phyloP scores from a whole-genome alignment of 1,140 invertebrate species.

The Araneus ventricosus region DNA sequence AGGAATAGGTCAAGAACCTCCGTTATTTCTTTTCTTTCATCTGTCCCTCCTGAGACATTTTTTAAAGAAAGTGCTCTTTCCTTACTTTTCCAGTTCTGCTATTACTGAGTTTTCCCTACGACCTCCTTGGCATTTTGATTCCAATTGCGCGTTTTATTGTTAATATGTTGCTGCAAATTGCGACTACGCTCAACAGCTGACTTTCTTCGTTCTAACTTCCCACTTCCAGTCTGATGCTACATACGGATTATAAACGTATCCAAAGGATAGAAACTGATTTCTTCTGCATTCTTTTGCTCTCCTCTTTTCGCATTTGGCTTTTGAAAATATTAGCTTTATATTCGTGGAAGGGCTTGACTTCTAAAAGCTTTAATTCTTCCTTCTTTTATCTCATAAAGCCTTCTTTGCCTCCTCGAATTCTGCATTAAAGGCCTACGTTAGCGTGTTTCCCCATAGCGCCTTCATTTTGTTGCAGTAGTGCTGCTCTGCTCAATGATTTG shows the following conservation, averaged over 20 bases:
- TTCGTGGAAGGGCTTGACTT: constrained; percentile 40
- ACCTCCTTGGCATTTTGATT: neutral
- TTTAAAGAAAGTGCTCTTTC: neutral
- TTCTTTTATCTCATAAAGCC: neutral
- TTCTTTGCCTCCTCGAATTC: neutral
- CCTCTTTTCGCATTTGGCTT: constrained; percentile 64
- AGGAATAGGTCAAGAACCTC: neutral
- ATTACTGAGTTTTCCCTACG: too few relatives aligned
- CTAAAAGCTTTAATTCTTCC: neutral
- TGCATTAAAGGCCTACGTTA: constrained; percentile 37
- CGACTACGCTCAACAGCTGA: neutral
- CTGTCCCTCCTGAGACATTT: neutral
- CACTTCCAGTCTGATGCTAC: neutral
- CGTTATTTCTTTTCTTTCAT: neutral
- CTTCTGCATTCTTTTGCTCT: constrained; percentile 57
- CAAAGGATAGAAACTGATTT: constrained; percentile 61
- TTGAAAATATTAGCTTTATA: constrained; percentile 57
- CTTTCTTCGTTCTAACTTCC: constrained; percentile 11
- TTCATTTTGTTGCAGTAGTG: constrained; percentile 10
- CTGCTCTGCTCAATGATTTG: neutral
- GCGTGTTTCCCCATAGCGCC: constrained; percentile 21
- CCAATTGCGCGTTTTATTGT: neutral
- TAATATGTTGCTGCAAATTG: neutral
- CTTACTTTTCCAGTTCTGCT: too few relatives aligned
- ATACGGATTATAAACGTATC: constrained; percentile 24